Conservation (phyloP, 2,113 vertebrate genomes). For the Excalfactoria chinensis region DNA sequence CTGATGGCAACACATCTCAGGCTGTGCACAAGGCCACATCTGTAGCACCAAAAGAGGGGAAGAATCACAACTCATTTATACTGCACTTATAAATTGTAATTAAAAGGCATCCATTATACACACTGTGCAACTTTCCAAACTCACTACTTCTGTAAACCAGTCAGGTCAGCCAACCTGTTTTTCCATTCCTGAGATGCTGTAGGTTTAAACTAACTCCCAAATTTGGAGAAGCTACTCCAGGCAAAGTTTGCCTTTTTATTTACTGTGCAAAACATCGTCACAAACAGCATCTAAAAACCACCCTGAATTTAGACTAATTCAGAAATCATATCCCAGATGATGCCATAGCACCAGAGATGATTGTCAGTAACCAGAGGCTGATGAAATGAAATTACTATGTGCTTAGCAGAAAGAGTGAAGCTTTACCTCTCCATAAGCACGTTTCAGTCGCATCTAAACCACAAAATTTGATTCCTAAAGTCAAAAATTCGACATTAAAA, state of each 20-base stretch:
- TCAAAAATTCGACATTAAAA: neutral
- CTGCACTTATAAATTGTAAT: neutral
- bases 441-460: neutral
- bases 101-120: neutral
- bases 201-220: neutral
- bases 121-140: neutral
- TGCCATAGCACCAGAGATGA: neutral
- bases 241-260: neutral
- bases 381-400: neutral
- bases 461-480: neutral
- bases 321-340: neutral
- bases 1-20: neutral
- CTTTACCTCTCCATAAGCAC: neutral
- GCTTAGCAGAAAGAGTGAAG: neutral
- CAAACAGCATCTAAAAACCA: neutral
- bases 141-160: neutral
- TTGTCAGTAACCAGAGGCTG: neutral
- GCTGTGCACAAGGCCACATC: neutral
- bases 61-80: rapidly evolving
- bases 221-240: neutral
- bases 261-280: neutral
- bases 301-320: neutral
- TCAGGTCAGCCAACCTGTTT: neutral
- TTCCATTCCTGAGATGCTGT: neutral
- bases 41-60: neutral